Conservation (phyloP, 2,888 invertebrate species). For the Mechanitis mazaeus region DNA sequence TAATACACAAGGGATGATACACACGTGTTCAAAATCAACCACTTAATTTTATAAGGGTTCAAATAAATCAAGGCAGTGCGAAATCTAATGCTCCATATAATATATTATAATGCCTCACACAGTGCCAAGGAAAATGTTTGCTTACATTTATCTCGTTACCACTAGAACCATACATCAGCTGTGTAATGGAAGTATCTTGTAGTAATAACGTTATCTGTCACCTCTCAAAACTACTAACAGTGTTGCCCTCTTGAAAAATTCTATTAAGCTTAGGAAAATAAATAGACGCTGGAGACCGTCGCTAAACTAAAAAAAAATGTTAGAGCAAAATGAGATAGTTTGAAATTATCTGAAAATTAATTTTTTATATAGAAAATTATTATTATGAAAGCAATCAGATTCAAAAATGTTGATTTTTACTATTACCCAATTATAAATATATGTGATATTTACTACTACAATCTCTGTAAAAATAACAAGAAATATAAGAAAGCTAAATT, state of each 20-base stretch:
- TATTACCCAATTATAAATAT: too few species aligned
- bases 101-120: constrained; percentile 1
- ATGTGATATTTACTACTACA: too few species aligned
- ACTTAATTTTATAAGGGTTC: not conserved
- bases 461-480: constrained; percentile 2
- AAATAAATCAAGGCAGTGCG: not conserved
- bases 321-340: constrained; percentile 13
- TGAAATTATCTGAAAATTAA: constrained; percentile 14
- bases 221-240: constrained; percentile 41
- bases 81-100: constrained; percentile 2
- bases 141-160: constrained; percentile 26
- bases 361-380: constrained; percentile 15
- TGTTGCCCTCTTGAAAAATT: constrained; percentile 41
- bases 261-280: constrained; percentile 43
- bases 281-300: constrained; percentile 40
- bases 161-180: constrained; percentile 26
- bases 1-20: too few species aligned
- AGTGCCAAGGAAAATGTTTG: constrained; percentile 15
- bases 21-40: too few species aligned
- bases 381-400: not conserved
- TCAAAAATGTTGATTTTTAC: not conserved
- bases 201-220: constrained; percentile 46
- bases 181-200: constrained; percentile 52
- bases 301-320: constrained; percentile 16
- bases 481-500: constrained; percentile 2